Evolutionary conservation across 2,888 invertebrate species (phyloP).

Genomic region (Pantelozetes paolii): DNA sequence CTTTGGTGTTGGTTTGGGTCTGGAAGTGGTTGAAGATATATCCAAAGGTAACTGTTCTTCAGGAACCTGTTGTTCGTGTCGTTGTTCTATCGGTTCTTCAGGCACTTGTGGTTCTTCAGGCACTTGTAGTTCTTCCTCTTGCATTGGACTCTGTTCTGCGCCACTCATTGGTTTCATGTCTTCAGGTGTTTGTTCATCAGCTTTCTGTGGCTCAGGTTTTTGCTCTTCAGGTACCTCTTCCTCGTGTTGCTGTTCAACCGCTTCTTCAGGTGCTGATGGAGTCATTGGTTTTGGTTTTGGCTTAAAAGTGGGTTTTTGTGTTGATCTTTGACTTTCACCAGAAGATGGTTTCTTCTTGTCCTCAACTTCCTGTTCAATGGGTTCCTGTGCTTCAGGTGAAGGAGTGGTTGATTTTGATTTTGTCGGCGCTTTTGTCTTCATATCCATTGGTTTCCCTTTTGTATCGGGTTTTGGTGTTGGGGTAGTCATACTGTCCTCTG

Average conservation of each 20-base stretch:
- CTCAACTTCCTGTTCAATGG: neutral
- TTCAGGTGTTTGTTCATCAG: neutral
- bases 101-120: too few species aligned
- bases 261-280: too few species aligned
- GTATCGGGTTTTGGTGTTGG: neutral
- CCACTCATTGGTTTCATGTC: neutral
- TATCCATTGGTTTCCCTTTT: neutral
- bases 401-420: neutral
- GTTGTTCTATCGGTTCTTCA: neutral
- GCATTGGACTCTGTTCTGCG: too few species aligned
- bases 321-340: too few species aligned
- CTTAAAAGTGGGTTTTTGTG: too few species aligned
- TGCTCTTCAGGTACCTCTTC: conserved; percentile 8
- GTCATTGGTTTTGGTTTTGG: too few species aligned
- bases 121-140: too few species aligned
- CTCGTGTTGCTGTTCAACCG: neutral
- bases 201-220: neutral
- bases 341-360: too few species aligned
- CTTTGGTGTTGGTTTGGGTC: conserved; percentile 15
- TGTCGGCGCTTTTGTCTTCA: conserved; percentile 18
- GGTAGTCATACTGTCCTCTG: neutral
- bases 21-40: neutral
- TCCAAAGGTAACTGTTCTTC: conserved; percentile 14
- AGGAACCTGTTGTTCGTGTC: neutral
- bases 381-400: neutral